Conservation (phyloP, 2,888 invertebrate species). For the Stenodema calcarata region DNA sequence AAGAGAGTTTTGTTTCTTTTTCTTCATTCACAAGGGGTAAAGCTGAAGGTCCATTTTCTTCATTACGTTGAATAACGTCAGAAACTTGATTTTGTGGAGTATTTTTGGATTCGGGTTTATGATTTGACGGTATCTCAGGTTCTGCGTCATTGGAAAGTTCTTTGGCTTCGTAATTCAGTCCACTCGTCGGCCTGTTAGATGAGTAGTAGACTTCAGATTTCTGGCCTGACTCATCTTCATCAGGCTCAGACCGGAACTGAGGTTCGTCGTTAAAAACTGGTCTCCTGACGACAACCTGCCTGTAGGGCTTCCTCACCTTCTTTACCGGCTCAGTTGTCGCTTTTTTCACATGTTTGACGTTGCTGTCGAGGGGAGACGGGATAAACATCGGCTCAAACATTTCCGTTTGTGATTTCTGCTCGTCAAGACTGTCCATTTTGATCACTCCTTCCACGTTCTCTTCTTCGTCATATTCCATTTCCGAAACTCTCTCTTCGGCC, state of each 20-base stretch:
- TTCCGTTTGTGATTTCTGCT: slow-evolving; percentile 63
- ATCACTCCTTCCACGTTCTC: slow-evolving; percentile 62
- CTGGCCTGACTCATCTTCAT: slow-evolving; percentile 56
- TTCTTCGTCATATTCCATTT: slow-evolving; percentile 64
- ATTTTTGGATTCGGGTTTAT: slow-evolving; percentile 2
- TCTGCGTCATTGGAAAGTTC: slow-evolving; percentile 70
- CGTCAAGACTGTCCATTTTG: slow-evolving; percentile 62
- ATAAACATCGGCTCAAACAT: slow-evolving; percentile 82
- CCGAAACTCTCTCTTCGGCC: slow-evolving; percentile 66
- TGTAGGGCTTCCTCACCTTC: slow-evolving; percentile 54
- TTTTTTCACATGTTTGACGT: slow-evolving; percentile 60
- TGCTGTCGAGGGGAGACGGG: slow-evolving; percentile 76
- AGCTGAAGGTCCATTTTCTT: slow-evolving; percentile 53
- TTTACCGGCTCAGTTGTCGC: slow-evolving; percentile 54
- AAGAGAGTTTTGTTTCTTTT: slow-evolving; percentile 60
- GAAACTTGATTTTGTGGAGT: slow-evolving; percentile 62
- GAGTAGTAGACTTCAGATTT: neutral
- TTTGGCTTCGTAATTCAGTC: slow-evolving; percentile 74
- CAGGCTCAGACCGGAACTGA: slow-evolving; percentile 52
- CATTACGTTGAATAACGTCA: slow-evolving; percentile 54
- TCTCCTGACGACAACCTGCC: slow-evolving; percentile 53
- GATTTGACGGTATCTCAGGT: slow-evolving; percentile 63
- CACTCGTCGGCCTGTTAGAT: neutral
- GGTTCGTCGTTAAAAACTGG: slow-evolving; percentile 54
- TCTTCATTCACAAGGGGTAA: slow-evolving; percentile 61